phyloP scores from a whole-genome alignment of 2,113 vertebrate genomes.

The Anguilla rostrata region DNA sequence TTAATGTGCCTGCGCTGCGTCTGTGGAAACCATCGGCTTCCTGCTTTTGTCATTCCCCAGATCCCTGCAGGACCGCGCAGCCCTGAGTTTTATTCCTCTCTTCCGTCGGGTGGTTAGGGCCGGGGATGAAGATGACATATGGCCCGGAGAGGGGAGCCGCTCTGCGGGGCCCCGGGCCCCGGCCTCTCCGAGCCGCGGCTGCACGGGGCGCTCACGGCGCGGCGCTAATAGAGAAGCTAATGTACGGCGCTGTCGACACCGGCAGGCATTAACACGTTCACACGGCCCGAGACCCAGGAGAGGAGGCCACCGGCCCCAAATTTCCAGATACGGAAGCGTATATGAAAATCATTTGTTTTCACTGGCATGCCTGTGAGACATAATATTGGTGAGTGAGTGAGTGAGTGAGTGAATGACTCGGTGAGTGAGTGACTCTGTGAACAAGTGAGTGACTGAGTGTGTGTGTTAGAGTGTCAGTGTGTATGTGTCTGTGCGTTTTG shows the following conservation, averaged over 20 bases:
- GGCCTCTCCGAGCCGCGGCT: background rate
- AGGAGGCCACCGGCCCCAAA: background rate
- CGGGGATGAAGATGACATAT: background rate
- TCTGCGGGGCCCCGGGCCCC: background rate
- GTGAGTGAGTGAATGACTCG: constrained; percentile 9
- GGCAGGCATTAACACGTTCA: background rate
- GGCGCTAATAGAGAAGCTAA: constrained; percentile 1
- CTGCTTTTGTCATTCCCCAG: constrained; percentile 56
- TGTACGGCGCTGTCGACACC: constrained; percentile 4
- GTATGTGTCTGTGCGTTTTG: background rate
- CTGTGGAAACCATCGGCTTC: constrained; percentile 49
- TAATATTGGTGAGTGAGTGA: constrained; percentile 13
- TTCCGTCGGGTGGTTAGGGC: constrained; percentile 9
- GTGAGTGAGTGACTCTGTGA: constrained; percentile 17
- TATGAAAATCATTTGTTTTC: constrained; percentile 14
- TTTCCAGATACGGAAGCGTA: background rate
- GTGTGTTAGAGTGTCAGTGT: background rate
- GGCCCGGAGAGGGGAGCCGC: background rate
- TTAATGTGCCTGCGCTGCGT: constrained; percentile 30
- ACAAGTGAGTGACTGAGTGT: constrained; percentile 21
- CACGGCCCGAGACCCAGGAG: background rate
- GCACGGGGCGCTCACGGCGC: background rate
- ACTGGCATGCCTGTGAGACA: constrained; percentile 9
- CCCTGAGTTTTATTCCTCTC: constrained; percentile 18
- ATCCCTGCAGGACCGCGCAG: constrained; percentile 36